Percentiles rank a stretch among this genome's conserved stretches.
These are phyloP conservation scores for Catharus ustulatus DNA, from an alignment of 2,797 vertebrate species.

Conservation along the genomic window DNA sequence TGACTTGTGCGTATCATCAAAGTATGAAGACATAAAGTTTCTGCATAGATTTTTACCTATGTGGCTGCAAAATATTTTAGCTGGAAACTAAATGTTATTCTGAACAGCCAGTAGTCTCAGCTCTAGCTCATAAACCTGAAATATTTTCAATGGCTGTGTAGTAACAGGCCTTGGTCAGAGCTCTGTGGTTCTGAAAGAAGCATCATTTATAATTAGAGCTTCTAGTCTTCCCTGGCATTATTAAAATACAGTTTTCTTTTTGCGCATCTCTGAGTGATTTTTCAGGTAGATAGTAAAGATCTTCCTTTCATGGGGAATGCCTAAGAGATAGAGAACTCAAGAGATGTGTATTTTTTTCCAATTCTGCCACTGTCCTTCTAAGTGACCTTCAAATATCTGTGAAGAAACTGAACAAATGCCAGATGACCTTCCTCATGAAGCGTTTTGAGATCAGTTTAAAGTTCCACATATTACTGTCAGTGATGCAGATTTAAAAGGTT, in stretches of 20 bases:
- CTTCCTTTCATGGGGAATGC: neutral
- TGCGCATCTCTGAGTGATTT: neutral
- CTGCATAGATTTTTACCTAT: conserved; percentile 29
- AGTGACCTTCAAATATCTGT: neutral
- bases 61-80: conserved; percentile 28
- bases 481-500: neutral
- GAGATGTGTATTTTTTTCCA: neutral
- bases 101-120: conserved; percentile 33
- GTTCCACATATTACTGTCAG: neutral
- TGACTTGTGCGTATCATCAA: neutral
- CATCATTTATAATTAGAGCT: conserved; percentile 7
- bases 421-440: neutral
- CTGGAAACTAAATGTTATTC: conserved; percentile 65
- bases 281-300: neutral
- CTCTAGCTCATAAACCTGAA: conserved; percentile 60
- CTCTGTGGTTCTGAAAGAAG: neutral
- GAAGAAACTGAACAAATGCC: neutral
- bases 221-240: neutral
- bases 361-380: neutral
- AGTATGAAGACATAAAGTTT: conserved; percentile 48
- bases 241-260: conserved; percentile 2
- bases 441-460: neutral
- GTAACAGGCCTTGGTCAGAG: conserved; percentile 2
- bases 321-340: neutral
- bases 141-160: neutral